Base-by-base conservation (phyloP, 53 echinoderm and acorn worm species). In the Echinarachnius parma region DNA sequence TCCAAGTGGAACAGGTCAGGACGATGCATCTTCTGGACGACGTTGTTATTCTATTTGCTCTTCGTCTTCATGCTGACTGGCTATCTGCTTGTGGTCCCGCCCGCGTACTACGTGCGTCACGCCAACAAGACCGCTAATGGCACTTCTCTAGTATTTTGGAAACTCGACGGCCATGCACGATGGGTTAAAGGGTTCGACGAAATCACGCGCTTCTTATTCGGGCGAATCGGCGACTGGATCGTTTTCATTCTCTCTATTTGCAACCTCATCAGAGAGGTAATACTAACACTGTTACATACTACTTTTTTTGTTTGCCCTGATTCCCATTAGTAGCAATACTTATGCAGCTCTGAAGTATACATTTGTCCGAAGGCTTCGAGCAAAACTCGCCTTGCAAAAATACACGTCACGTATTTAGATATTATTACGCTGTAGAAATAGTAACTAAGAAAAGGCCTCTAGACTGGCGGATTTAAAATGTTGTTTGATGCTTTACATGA, bases 1-100 rank as follows among this genome's bases (percentile, higher is more conserved):
- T 88, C 87, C 62, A 96, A 96, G 75, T 96, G 96, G 96, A 84
- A 66, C 61, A 77, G 81, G 32, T 84, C 88, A 36, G 90, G 91
- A 8, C 79, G 86, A 14, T 55, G 78, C 65, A 84, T 96, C 82
- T 96, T 91, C 91, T 96, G 79, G 78, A 1, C 60, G 1, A 87
- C 87, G 4, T 59, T 96, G 21, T 21, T 75, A 18, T 69, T 87
- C 64, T 91, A 87, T 44, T 42, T 80, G 0, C 28, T 85, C 15
- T 91, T 87, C 72, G 61, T 96, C 46, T 53, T 72, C 10, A 83
- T 96, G 46, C 76, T 96, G 53, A 96, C 96, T 2, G 96, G 87
- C 54, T 96, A 91, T 78, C 76, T 91, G 22, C 16, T 84, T 4
- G 77, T 82, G 52, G 85, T 81, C 37, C 96, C 96, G 23, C 90